Percentiles rank a stretch among this genome's conserved stretches.
phyloP scores from a whole-genome alignment of 2,797 vertebrate species.

The Lutjanus campechanus region DNA sequence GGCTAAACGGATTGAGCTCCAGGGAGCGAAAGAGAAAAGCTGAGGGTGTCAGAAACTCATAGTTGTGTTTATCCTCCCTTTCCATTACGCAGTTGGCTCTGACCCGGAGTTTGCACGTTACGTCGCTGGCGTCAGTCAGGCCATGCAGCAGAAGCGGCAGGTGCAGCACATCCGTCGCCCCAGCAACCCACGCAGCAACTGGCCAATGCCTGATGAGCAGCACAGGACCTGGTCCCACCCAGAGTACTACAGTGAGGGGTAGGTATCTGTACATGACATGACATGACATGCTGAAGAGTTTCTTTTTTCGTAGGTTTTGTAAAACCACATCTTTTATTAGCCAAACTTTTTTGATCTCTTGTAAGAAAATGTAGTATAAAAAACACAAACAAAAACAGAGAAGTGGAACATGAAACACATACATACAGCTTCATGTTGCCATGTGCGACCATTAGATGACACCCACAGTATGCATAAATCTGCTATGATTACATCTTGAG shows the following conservation, averaged over 20 bases:
- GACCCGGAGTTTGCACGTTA: constrained; percentile 99
- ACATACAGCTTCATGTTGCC: background rate
- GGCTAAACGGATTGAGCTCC: constrained; percentile 71
- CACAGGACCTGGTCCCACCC: constrained; percentile 97
- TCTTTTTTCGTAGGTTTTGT: too few species aligned
- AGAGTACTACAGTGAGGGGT: constrained; percentile 97
- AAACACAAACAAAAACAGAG: background rate
- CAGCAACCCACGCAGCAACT: constrained; percentile 92
- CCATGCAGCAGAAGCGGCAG: constrained; percentile 98
- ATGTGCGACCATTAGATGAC: too few species aligned
- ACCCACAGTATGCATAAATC: background rate
- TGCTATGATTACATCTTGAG: too few species aligned
- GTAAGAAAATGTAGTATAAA: background rate
- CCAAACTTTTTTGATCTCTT: background rate
- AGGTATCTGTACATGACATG: constrained; percentile 29
- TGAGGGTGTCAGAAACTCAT: constrained; percentile 80
- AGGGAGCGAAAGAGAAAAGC: constrained; percentile 75
- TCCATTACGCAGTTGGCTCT: constrained; percentile 90
- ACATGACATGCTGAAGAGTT: too few species aligned
- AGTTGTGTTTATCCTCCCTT: constrained; percentile 66
- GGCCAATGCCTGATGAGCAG: constrained; percentile 94
- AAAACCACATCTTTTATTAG: too few species aligned
- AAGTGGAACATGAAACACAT: background rate
- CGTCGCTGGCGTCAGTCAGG: constrained; percentile 97
- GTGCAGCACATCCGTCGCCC: constrained; percentile 94